Base-by-base conservation (phyloP, 2,888 invertebrate species). In the Rhyacophila evoluta region DNA sequence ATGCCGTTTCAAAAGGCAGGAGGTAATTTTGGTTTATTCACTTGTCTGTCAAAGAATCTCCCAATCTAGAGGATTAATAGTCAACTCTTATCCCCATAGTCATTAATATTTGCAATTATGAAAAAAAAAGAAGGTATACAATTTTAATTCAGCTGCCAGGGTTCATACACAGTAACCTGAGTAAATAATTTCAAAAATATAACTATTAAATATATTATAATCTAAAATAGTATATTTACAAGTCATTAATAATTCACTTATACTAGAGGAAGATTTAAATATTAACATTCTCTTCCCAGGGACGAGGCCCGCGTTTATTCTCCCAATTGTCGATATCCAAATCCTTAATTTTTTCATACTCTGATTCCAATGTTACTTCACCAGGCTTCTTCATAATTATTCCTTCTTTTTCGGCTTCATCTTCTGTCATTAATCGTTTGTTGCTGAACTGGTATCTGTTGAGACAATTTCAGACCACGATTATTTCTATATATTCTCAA, bases 241-340 rank as follows among this genome's bases (percentile, higher is more conserved):
- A 8, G 8, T 37, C 12, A 55, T 67, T n/a, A 1, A 39, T 72
- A 27, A 11, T 70, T 33, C 29, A 33, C 6, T 25, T 5, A 71
- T 70, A 68, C 19, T 19, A 19, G 15, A 19, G 28, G 0, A 5
- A 25, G 10, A 12, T 6, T 55, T 36, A 37, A 38, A 11, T 41
- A 39, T 41, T 73, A 27, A 25, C 70, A 81, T 84, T 84, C 82
- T 92, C 90, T 84, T 97, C 97, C 96, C 96, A 97, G 0, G 97
- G 96, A 75, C 97, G 89, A 3, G 96, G 95, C 0, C 96, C 96
- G 83, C 97, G 89, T 82, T 93, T 92, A 85, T 97, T 96, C 85
- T 95, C 92, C 97, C 97, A 97, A 83, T 93, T 91, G 82, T 96
- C 94, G 83, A 95, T 92, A 85, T 97, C 94, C 39, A 94, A 86